These are phyloP conservation scores for Melinopterus prodromus DNA, from an alignment of 2,888 invertebrate species.

Conservation along the genomic window DNA sequence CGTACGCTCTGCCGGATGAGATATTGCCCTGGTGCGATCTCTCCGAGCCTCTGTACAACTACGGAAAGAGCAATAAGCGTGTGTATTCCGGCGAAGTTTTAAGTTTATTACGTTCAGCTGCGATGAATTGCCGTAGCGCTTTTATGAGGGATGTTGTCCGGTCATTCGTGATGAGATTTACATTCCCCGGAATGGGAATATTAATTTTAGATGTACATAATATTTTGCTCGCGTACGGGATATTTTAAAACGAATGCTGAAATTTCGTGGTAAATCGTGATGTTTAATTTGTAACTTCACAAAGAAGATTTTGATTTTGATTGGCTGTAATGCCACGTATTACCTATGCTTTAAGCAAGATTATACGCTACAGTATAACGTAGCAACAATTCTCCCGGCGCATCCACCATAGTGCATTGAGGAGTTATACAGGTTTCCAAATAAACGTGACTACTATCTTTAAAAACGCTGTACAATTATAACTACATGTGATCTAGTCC, in stretches of 20 bases:
- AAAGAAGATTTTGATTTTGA: not conserved
- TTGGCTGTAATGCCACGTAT: too few species aligned
- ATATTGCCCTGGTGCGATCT: not conserved
- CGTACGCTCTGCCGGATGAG: not conserved
- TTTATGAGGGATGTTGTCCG: not conserved
- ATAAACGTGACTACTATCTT: too few species aligned
- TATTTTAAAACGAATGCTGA: not conserved
- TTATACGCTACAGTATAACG: not conserved
- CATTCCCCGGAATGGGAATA: not conserved
- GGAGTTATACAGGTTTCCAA: too few species aligned
- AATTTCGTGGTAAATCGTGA: not conserved
- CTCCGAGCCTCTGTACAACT: not conserved
- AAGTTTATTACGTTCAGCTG: conserved; percentile 4
- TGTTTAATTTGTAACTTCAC: not conserved
- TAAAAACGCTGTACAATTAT: too few species aligned
- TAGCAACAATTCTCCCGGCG: not conserved
- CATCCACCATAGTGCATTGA: not conserved
- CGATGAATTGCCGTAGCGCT: not conserved
- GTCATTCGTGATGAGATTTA: not conserved
- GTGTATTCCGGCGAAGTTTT: not conserved
- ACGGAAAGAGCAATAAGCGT: conserved; percentile 4
- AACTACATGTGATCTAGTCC: too few species aligned
- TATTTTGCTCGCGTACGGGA: not conserved
- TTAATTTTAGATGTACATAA: not conserved
- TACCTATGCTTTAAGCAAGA: too few species aligned